Conservation (phyloP, 2,888 invertebrate genomes). For the Ichneumon xanthorius region DNA sequence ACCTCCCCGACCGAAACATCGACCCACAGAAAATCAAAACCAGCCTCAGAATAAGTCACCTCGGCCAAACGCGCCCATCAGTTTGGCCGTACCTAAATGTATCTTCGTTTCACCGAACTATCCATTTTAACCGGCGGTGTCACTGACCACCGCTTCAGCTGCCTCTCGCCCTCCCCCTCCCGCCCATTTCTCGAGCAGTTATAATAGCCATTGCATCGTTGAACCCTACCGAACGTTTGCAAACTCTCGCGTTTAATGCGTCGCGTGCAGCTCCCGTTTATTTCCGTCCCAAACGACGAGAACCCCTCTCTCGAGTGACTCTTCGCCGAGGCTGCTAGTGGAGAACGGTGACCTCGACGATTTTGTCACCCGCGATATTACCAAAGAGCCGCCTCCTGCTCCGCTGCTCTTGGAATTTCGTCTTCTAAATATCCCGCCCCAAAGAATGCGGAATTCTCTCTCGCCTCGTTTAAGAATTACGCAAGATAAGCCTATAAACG, state of each 20-base stretch:
- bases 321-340: neutral
- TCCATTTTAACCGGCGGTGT: conserved; percentile 41
- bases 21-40: neutral
- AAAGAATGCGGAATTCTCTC: neutral
- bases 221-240: conserved; percentile 17
- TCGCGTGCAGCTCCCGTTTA: conserved; percentile 38
- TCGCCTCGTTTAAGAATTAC: neutral
- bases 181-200: conserved; percentile 9
- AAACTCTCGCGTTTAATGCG: conserved; percentile 18
- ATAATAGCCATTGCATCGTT: conserved; percentile 27
- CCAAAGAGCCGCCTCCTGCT: conserved; percentile 3
- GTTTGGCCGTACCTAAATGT: neutral
- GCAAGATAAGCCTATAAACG: neutral
- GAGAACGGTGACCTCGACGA: conserved; percentile 29
- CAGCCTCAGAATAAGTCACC: neutral
- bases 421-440: conserved; percentile 1
- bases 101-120: conserved; percentile 27
- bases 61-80: neutral
- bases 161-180: neutral
- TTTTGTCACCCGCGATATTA: conserved; percentile 39
- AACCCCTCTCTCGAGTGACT: neutral
- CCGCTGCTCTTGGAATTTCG: neutral
- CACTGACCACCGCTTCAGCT: conserved; percentile 47
- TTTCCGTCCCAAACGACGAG: conserved; percentile 15
- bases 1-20: neutral